These are phyloP conservation scores for Typhlichthys eigenmanni DNA, from an alignment of 2,797 vertebrate genomes.

Conservation along the genomic window DNA sequence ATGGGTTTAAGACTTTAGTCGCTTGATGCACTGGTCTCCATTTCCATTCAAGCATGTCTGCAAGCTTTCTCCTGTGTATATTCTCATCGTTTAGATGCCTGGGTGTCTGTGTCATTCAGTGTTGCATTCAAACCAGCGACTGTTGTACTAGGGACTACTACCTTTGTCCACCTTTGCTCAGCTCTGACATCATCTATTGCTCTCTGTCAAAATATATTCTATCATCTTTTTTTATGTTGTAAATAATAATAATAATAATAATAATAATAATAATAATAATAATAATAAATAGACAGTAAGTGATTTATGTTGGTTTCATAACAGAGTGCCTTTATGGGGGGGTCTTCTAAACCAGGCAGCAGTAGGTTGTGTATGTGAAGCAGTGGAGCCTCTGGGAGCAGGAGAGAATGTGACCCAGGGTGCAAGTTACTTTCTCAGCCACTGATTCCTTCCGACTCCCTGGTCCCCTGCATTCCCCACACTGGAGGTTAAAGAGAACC, in stretches of 20 bases:
- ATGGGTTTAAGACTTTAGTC: too few relatives aligned
- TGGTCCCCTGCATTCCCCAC: slow-evolving; percentile 23
- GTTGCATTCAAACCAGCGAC: too few relatives aligned
- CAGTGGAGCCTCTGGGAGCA: neutral
- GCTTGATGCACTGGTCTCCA: neutral
- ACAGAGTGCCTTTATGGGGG: neutral
- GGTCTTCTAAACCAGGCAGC: neutral
- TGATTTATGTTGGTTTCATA: neutral
- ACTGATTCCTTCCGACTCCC: slow-evolving; percentile 52
- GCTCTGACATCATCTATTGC: too few relatives aligned
- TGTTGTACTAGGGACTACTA: too few relatives aligned
- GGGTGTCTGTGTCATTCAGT: neutral
- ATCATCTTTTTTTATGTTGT: too few relatives aligned
- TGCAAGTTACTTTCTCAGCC: slow-evolving; percentile 32
- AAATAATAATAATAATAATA: too few relatives aligned
- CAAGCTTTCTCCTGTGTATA: neutral
- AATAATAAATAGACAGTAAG: too few relatives aligned
- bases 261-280: too few relatives aligned
- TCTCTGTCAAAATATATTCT: too few relatives aligned
- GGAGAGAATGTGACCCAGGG: slow-evolving; percentile 27
- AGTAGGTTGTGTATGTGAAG: neutral
- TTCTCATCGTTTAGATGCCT: neutral
- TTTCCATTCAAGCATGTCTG: neutral
- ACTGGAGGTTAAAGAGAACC: slow-evolving; percentile 49
- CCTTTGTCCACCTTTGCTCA: too few relatives aligned